phyloP scores from a whole-genome alignment of 2,113 vertebrate genomes.

The Sceloporus tristichus region DNA sequence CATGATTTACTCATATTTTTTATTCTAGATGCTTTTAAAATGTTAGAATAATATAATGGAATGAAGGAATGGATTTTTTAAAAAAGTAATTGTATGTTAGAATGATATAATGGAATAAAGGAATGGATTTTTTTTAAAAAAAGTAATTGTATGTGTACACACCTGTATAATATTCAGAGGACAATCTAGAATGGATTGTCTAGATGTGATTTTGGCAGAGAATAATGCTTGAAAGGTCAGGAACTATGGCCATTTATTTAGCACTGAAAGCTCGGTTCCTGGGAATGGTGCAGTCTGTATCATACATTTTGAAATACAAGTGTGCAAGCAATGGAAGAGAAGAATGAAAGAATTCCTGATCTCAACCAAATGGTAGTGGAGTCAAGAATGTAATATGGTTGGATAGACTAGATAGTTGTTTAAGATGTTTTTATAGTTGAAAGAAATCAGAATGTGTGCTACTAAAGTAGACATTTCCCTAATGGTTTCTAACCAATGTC shows the following conservation, averaged over 20 bases:
- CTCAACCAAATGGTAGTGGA: neutral
- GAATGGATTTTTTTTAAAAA: neutral
- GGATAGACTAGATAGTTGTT: neutral
- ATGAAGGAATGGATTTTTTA: neutral
- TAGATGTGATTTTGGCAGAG: neutral
- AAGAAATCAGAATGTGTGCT: slow-evolving; percentile 47
- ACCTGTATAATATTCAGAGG: neutral
- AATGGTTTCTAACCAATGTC: slow-evolving; percentile 59
- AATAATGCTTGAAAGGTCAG: neutral
- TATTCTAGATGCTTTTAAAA: neutral
- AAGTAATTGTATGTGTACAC: neutral
- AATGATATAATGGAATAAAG: neutral
- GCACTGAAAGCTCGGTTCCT: no score
- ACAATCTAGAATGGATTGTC: neutral
- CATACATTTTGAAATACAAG: neutral
- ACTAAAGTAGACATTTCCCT: slow-evolving; percentile 43
- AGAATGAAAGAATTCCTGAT: neutral
- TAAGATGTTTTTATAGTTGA: neutral
- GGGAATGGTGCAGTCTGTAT: neutral
- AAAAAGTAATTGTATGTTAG: neutral
- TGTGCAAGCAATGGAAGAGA: neutral
- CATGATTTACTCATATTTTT: neutral
- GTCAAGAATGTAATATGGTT: neutral
- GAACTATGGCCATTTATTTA: neutral
- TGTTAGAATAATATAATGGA: neutral